Evolutionary conservation across 2,113 vertebrate genomes (phyloP).

Genomic region (Apteryx mantelli): DNA sequence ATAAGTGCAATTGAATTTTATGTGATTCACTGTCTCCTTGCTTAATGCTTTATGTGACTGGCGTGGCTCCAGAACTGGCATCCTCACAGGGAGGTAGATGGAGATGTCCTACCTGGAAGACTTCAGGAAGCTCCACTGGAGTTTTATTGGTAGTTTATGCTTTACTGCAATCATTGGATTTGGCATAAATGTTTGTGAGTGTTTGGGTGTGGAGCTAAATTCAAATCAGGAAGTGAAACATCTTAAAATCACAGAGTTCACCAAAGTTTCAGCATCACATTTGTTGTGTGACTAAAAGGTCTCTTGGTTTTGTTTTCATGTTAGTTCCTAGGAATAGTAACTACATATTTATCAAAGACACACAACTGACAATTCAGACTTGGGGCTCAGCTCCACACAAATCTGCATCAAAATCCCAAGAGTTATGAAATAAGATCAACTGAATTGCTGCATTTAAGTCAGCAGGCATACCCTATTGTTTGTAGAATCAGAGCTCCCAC

Average conservation of each 20-base stretch:
- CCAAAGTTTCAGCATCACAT: background rate
- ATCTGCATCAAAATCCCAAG: background rate
- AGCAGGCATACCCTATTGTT: background rate
- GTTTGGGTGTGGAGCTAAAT: background rate
- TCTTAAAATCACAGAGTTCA: background rate
- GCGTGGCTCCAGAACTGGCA: background rate
- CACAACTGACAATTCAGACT: background rate
- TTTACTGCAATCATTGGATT: background rate
- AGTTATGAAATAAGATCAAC: background rate
- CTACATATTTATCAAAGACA: background rate
- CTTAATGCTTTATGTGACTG: background rate
- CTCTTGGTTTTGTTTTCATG: background rate
- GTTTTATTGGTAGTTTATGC: background rate
- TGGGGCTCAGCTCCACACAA: background rate
- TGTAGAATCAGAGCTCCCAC: background rate
- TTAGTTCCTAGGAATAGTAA: background rate
- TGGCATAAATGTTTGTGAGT: background rate
- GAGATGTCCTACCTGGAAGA: background rate
- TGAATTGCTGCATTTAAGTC: background rate
- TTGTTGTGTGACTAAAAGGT: background rate
- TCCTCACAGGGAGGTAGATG: too few species aligned
- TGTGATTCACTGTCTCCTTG: background rate
- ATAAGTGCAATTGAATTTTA: background rate
- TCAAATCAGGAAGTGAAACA: background rate
- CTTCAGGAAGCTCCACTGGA: background rate